Base-by-base conservation (phyloP, 1,140 invertebrate species). In the Antheraea pernyi region DNA sequence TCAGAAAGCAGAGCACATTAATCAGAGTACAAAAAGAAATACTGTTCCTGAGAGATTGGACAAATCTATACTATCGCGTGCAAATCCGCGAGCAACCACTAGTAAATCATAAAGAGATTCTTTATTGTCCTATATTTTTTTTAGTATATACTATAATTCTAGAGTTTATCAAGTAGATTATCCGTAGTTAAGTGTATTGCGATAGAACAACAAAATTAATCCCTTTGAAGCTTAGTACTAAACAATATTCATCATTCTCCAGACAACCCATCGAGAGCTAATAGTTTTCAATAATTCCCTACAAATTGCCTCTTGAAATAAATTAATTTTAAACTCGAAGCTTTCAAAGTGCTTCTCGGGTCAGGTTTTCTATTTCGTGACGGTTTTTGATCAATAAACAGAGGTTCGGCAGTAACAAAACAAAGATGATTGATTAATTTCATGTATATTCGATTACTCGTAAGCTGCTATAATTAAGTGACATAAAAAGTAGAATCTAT, bases 201-300 rank as follows among this genome's bases (percentile, higher is more conserved):
- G 16, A 6, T 53, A 16, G 16, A 53, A 53, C 46, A 53, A 53
- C 46, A 53, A 53, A 53, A 53, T n/a, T 53, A 53, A 53, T 16
- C 46, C 46, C 46, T 16, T 13, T 53, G 5, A 53, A 53, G 46
- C 46, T 53, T 53, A 53, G 46, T 53, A 53, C 46, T 53, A 16
- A 53, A 53, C 46, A 53, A 53, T 53, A 11, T 53, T 53, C 46
- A 53, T 53, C 6, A 53, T 53, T 53, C 46, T 53, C 46, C 46
- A 53, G 46, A 53, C 46, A 53, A 6, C 46, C 16, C 46, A 53
- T 53, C 46, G 46, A 53, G 6, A 53, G 46, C 46, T 53, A 53
- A 53, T 53, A 53, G 46, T 53, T 53, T 53, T 53, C 46, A 53
- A 53, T 53, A 53, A 53, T 53, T 53, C 46, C 46, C 46, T 53